A percentile compares a stretch with the other conserved stretches of the same genome.
Conservation (phyloP, 2,888 invertebrate species). For the Brachyopa scutellaris region DNA sequence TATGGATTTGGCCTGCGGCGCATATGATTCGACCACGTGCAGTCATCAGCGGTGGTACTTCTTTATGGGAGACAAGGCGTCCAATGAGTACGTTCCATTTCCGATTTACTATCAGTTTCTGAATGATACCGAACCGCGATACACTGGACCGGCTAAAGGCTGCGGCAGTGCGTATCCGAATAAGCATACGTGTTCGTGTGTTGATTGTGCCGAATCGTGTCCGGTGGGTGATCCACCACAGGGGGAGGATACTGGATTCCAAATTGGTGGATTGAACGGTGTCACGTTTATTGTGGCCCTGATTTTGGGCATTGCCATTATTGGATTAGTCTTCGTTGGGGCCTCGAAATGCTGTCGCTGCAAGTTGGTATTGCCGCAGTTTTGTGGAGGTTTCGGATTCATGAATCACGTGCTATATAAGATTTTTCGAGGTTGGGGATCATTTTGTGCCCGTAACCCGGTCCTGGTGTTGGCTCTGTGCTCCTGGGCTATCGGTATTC, state of each 20-base stretch:
- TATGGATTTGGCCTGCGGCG: conserved; percentile 91
- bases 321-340: conserved; percentile 77
- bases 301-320: conserved; percentile 81
- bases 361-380: conserved; percentile 74
- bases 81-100: conserved; percentile 85
- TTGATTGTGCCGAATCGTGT: conserved; percentile 88
- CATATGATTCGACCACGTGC: conserved; percentile 86
- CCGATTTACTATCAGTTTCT: conserved; percentile 84
- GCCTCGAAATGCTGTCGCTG: conserved; percentile 65
- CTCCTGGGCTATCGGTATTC: conserved; percentile 84
- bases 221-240: conserved; percentile 82
- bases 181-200: conserved; percentile 88
- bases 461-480: conserved; percentile 85
- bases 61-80: conserved; percentile 84
- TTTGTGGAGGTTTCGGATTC: conserved; percentile 78
- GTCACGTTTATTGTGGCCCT: conserved; percentile 85
- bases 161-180: conserved; percentile 85
- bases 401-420: conserved; percentile 77
- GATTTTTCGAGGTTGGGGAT: conserved; percentile 82
- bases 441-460: conserved; percentile 86
- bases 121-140: conserved; percentile 77
- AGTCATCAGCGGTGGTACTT: conserved; percentile 85
- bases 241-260: conserved; percentile 81
- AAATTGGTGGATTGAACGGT: conserved; percentile 85
- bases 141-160: conserved; percentile 82